Percentiles rank a stretch among this genome's conserved stretches.
These are phyloP conservation scores for Nemotelus nigrinus DNA, from an alignment of 2,888 invertebrate species.

Conservation along the genomic window DNA sequence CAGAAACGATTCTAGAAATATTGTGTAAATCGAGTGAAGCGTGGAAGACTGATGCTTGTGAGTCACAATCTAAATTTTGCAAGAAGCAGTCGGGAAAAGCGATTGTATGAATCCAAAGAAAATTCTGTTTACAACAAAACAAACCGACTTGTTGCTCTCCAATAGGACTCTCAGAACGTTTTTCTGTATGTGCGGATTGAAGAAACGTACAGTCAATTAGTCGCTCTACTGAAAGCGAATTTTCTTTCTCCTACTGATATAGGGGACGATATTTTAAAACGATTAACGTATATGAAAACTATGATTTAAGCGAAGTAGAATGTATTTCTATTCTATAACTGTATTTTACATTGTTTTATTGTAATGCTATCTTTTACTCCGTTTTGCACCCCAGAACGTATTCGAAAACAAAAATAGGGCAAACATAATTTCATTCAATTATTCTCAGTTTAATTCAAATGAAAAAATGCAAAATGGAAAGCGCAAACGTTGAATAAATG, in stretches of 20 bases:
- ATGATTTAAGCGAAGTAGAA: constrained; percentile 12
- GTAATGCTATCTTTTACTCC: constrained; percentile 4
- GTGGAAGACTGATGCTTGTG: neutral
- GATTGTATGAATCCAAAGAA: too few species aligned
- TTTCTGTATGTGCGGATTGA: too few species aligned
- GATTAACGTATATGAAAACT: too few species aligned
- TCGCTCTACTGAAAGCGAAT: too few species aligned
- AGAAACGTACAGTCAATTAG: too few species aligned
- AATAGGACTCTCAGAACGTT: too few species aligned
- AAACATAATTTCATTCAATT: constrained; percentile 9
- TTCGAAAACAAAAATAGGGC: neutral
- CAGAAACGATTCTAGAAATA: neutral
- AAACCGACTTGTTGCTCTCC: too few species aligned
- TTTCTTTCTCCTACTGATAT: too few species aligned
- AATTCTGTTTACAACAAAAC: too few species aligned
- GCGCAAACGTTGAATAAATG: constrained; percentile 28
- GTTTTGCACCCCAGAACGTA: constrained; percentile 6
- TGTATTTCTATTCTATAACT: constrained; percentile 32
- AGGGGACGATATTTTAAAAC: too few species aligned
- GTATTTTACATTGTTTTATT: constrained; percentile 23
- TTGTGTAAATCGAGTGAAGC: neutral
- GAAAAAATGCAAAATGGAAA: constrained; percentile 23
- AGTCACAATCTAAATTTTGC: neutral
- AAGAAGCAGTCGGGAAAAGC: too few species aligned
- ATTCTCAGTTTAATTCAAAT: constrained; percentile 15